Percentiles rank a stretch among this genome's conserved stretches.
phyloP scores from a whole-genome alignment of 2,888 invertebrate genomes.

The Lithophane leautieri region DNA sequence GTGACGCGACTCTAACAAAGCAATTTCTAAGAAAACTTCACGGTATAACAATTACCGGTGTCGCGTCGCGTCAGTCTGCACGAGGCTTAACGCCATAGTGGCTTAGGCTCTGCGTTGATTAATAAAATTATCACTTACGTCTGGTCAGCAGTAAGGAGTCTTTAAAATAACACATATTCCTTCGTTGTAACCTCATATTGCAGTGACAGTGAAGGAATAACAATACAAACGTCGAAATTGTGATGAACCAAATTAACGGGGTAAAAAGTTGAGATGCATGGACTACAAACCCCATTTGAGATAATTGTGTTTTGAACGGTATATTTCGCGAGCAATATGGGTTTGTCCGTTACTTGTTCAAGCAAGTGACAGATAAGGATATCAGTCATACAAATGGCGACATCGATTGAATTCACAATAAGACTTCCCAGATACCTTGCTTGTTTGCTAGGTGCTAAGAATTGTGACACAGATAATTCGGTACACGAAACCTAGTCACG shows the following conservation, averaged over 20 bases:
- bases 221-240: constrained; percentile 16
- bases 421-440: constrained; percentile 64
- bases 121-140: background rate
- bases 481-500: constrained; percentile 33
- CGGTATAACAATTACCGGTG: too few relatives aligned
- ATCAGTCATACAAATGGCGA: constrained; percentile 80
- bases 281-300: constrained; percentile 83
- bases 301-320: constrained; percentile 84
- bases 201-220: constrained; percentile 21
- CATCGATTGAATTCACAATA: constrained; percentile 81
- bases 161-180: background rate
- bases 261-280: constrained; percentile 58
- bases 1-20: too few relatives aligned
- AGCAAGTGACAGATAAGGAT: constrained; percentile 84
- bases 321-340: constrained; percentile 80
- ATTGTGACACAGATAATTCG: constrained; percentile 56
- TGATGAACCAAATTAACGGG: constrained; percentile 19
- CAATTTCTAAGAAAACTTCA: too few relatives aligned
- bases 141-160: background rate
- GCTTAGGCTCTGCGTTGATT: background rate
- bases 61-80: too few relatives aligned
- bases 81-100: background rate
- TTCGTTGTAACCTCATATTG: constrained; percentile 7
- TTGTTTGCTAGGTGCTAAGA: constrained; percentile 53
- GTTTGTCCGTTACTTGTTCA: constrained; percentile 83